Conservation (phyloP, 2,888 invertebrate genomes). For the Tenthredo mesomela region DNA sequence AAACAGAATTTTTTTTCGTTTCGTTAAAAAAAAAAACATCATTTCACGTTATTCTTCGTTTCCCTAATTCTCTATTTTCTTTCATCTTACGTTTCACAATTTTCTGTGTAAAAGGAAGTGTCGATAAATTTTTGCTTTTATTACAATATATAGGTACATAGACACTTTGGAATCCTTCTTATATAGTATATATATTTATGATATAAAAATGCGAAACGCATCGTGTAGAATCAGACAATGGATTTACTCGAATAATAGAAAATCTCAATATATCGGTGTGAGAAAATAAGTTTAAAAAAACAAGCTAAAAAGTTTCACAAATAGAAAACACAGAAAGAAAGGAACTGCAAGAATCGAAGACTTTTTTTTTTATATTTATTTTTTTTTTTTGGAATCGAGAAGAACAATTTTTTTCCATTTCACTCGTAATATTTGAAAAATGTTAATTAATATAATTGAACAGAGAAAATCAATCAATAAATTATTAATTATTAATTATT, state of each 20-base stretch:
- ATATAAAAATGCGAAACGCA: slow-evolving; percentile 41
- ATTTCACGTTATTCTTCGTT: neutral
- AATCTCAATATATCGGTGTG: slow-evolving; percentile 22
- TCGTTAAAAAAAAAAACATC: no score
- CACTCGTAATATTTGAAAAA: no score
- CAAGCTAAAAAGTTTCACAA: neutral
- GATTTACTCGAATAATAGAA: slow-evolving; percentile 54
- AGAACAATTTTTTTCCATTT: no score
- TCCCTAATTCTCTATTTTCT: neutral
- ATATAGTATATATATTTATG: neutral
- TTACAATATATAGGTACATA: neutral
- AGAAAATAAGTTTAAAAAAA: neutral
- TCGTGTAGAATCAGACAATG: slow-evolving; percentile 50
- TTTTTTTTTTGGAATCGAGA: neutral
- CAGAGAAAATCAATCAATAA: neutral
- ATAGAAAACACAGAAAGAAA: neutral
- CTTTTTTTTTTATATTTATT: no score
- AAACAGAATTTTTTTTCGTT: neutral
- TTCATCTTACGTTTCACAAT: neutral
- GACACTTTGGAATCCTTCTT: neutral
- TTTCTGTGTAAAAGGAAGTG: neutral
- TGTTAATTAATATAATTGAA: neutral
- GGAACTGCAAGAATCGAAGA: neutral
- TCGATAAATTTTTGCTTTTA: neutral
- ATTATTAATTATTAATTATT: neutral